Conservation (phyloP, 2,797 vertebrate genomes). For the Myiotriccus ornatus region DNA sequence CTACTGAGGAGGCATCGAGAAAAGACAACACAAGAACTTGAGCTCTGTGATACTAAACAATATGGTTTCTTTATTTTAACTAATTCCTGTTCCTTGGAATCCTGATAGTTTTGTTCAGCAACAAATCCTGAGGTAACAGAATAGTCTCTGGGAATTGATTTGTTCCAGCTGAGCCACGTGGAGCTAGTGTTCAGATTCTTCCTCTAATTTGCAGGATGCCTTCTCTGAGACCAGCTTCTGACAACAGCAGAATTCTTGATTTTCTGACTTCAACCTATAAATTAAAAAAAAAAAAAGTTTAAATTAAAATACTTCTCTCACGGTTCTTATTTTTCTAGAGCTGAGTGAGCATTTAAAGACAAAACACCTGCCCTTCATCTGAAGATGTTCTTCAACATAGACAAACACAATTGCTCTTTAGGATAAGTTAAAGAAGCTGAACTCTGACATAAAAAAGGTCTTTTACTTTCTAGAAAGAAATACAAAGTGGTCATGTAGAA, state of each 20-base stretch:
- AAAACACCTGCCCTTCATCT: not conserved
- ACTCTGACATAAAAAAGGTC: not conserved
- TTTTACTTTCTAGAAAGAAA: not conserved
- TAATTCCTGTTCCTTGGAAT: not conserved
- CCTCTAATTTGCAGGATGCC: rapidly evolving
- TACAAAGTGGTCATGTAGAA: not conserved
- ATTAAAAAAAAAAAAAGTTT: not conserved
- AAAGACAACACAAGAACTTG: not conserved
- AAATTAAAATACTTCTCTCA: not conserved
- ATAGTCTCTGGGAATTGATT: not conserved
- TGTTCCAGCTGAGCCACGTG: not conserved
- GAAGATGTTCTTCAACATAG: not conserved
- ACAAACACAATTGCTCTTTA: not conserved
- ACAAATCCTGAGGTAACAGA: not conserved
- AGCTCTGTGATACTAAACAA: not conserved
- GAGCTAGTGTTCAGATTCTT: not conserved
- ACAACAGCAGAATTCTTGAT: not conserved
- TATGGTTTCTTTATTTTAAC: not conserved
- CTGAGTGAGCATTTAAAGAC: not conserved
- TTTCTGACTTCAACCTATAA: not conserved
- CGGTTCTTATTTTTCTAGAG: not conserved
- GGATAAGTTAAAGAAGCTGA: not conserved
- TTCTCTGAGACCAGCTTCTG: not conserved
- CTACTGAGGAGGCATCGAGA: not conserved
- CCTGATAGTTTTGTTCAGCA: not conserved